Base-by-base conservation (phyloP, 1,140 invertebrate species). In the Caenorhabditis brenneri region DNA sequence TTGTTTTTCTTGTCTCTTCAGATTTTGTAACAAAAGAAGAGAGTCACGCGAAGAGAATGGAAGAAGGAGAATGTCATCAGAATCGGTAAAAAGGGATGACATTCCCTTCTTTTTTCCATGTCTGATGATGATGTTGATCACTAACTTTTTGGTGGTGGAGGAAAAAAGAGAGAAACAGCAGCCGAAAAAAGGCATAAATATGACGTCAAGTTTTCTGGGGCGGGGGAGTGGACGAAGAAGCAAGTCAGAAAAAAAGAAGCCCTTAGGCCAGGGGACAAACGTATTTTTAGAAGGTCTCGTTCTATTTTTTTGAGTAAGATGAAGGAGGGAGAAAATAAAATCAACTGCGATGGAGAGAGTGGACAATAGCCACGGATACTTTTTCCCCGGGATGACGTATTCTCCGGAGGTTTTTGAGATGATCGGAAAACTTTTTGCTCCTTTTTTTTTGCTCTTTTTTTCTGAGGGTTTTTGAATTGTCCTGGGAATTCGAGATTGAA, bases 221-320 rank as follows among this genome's bases (percentile, higher is more conserved):
- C 65, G 65, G 65, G 36, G 65, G 65, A 42, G 65, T 15, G 12
- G 58, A 42, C 12, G 39, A 12, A 42, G n/a, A n/a, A n/a, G n/a
- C n/a, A n/a, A n/a, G 39, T 42, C 39, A 42, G 39, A 42, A n/a
- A n/a, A n/a, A n/a, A n/a, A 58, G 58, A 36, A 36, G 31, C 58
- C 58, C 58, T 36, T 5, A 33, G 31, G 58, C 31, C 29, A 16
- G n/a, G 29, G 19, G 27, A n/a, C 15, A 31, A 4, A 27, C 65
- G 33, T 74, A 74, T 74, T 74, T 74, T 74, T 74, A 74, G 65
- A 74, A 42, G 65, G 22, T 19, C 27, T 42, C 65, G 65, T 74
- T 39, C 36, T 74, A 12, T 46, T 46, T 74, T 46, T 55, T 27
- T 27, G 53, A 36, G 16, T 5, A 65, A 58, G 15, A 29, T 5